phyloP scores from a whole-genome alignment of 2,113 vertebrate species.

The Rhinopithecus roxellana region DNA sequence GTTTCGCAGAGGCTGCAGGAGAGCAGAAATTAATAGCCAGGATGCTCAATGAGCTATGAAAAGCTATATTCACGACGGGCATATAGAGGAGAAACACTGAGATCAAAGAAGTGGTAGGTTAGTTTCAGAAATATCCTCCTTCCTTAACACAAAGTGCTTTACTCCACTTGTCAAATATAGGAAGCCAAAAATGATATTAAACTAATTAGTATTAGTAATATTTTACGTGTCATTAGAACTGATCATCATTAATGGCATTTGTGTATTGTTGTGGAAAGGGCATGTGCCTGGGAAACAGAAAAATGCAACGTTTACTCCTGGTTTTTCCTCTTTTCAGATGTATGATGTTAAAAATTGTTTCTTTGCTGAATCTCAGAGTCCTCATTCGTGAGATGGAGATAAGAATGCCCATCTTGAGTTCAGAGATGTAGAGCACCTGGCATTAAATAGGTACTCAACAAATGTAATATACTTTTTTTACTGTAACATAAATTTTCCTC shows the following conservation, averaged over 20 bases:
- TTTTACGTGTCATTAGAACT: neutral
- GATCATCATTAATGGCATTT: neutral
- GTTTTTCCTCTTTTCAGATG: neutral
- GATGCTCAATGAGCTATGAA: neutral
- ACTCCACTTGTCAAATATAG: neutral
- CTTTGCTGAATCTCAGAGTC: neutral
- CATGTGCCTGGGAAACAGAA: neutral
- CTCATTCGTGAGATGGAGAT: neutral
- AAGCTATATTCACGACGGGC: neutral
- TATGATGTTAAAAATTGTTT: too few relatives aligned
- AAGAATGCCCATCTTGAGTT: neutral
- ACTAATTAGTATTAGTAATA: neutral
- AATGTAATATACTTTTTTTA: neutral
- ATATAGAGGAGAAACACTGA: neutral
- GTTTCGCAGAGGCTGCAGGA: constrained; percentile 20
- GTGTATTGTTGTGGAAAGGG: neutral
- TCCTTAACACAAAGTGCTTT: neutral
- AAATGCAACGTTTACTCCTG: neutral
- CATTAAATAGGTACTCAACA: neutral
- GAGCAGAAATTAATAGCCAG: constrained; percentile 63
- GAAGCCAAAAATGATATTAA: neutral
- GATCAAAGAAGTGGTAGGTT: constrained; percentile 8
- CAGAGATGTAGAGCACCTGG: neutral
- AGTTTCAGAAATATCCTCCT: neutral
- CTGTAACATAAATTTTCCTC: neutral